phyloP scores from a whole-genome alignment of 2,888 invertebrate genomes.

The Limnephilus lunatus region DNA sequence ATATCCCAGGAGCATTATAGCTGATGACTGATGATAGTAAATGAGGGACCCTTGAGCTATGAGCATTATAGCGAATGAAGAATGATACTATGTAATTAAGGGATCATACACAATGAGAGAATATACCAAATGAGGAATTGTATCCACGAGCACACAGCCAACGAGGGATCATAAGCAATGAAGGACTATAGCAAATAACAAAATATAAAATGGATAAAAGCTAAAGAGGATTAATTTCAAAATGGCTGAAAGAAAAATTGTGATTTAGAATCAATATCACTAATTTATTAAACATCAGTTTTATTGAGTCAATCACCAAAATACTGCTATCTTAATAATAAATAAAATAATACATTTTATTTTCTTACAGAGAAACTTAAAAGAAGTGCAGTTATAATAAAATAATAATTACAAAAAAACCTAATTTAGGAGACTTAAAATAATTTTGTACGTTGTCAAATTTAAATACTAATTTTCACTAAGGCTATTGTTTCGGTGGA shows the following conservation, averaged over 20 bases:
- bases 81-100: background rate
- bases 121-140: too few relatives aligned
- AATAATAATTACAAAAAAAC: background rate
- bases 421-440: background rate
- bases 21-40: too few relatives aligned
- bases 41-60: too few relatives aligned
- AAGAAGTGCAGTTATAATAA: background rate
- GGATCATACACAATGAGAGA: background rate
- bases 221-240: too few relatives aligned
- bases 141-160: too few relatives aligned
- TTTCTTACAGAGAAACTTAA: background rate
- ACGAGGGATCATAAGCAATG: background rate
- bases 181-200: background rate
- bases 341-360: background rate
- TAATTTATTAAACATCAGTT: background rate
- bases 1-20: too few relatives aligned
- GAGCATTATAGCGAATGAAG: too few relatives aligned
- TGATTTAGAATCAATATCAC: background rate
- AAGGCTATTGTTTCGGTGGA: background rate
- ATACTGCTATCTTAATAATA: background rate
- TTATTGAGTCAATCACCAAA: background rate
- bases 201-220: background rate
- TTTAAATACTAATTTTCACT: background rate
- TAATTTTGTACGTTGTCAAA: background rate
- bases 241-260: background rate